A percentile compares a stretch with the other conserved stretches of the same genome.
Evolutionary conservation across 2,113 vertebrate genomes (phyloP).

Genomic region (Sitta europaea): DNA sequence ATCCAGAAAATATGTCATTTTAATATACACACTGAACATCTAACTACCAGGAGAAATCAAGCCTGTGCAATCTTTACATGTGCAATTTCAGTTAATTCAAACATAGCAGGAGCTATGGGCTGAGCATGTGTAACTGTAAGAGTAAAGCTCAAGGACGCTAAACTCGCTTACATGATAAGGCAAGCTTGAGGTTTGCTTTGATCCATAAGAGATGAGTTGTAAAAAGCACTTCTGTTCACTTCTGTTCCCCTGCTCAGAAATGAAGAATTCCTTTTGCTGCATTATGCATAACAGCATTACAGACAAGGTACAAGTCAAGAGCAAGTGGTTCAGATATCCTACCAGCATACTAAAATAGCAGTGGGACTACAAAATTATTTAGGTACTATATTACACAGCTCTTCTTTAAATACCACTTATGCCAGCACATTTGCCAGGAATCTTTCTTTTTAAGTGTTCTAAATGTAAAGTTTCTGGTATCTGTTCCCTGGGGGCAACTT

Average conservation of each 20-base stretch:
- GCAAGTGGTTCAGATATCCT: slow-evolving; percentile 58
- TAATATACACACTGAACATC: background rate
- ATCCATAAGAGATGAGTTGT: slow-evolving; percentile 58
- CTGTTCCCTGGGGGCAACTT: slow-evolving; percentile 59
- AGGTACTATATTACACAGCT: slow-evolving; percentile 44
- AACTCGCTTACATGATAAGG: slow-evolving; percentile 28
- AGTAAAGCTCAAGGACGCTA: slow-evolving; percentile 3
- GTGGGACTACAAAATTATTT: slow-evolving; percentile 59
- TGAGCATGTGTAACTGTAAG: slow-evolving; percentile 28
- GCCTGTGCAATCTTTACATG: background rate
- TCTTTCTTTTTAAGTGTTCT: slow-evolving; percentile 59
- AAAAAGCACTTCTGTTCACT: slow-evolving; percentile 50
- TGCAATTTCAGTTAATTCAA: background rate
- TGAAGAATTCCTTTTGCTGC: slow-evolving; percentile 70
- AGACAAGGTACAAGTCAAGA: slow-evolving; percentile 62
- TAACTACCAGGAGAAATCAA: background rate
- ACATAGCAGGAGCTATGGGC: background rate
- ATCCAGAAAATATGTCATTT: background rate
- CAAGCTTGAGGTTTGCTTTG: slow-evolving; percentile 60
- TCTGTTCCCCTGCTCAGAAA: slow-evolving; percentile 47
- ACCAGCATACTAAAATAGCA: slow-evolving; percentile 61
- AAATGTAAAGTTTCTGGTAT: slow-evolving; percentile 62
- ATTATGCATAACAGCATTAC: slow-evolving; percentile 75
- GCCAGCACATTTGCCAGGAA: slow-evolving; percentile 3
- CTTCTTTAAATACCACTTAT: slow-evolving; percentile 60